Evolutionary conservation across 1,140 invertebrate genomes (phyloP).

Genomic region (Atta cephalotes): DNA sequence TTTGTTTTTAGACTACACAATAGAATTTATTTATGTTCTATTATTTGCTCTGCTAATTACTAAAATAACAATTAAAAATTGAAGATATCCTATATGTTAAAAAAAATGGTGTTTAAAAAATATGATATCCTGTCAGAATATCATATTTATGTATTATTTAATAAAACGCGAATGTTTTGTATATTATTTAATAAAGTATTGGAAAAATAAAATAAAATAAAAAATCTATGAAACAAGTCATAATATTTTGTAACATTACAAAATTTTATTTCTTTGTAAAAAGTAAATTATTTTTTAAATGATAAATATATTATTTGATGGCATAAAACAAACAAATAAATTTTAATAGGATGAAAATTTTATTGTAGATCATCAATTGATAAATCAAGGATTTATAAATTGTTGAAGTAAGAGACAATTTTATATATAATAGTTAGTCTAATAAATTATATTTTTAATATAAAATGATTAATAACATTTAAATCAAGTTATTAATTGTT

Average conservation of each 20-base stretch:
- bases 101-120: not conserved
- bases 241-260: not conserved
- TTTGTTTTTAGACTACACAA: not conserved
- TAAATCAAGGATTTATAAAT: slow-evolving; percentile 24
- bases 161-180: not conserved
- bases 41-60: not conserved
- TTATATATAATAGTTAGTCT: not conserved
- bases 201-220: not conserved
- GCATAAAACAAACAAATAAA: not conserved
- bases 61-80: not conserved
- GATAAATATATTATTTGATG: not conserved
- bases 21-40: not conserved
- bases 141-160: not conserved
- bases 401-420: not conserved
- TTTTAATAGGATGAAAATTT: not conserved
- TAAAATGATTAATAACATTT: not conserved
- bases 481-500: not conserved
- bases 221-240: not conserved
- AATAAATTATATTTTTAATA: not conserved
- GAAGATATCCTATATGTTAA: not conserved
- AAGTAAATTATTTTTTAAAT: slow-evolving; percentile 3
- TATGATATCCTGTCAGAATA: not conserved
- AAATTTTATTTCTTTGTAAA: slow-evolving; percentile 24
- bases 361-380: not conserved
- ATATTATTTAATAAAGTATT: not conserved